Evolutionary conservation across 2,113 vertebrate genomes (phyloP), one percentile per base, ranked within the genome.

Genomic region (Peromyscus maniculatus): DNA sequence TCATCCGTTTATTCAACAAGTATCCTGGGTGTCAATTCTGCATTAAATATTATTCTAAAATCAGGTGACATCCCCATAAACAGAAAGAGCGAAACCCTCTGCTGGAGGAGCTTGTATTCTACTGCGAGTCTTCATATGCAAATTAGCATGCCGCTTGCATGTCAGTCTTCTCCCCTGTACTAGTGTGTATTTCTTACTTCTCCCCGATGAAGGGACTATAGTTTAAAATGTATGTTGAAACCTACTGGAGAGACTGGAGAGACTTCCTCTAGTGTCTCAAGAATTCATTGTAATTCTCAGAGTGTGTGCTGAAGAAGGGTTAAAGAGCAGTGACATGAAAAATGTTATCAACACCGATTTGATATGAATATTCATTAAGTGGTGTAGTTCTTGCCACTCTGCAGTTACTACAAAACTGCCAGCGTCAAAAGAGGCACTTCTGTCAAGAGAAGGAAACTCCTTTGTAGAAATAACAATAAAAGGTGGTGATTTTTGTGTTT

Each of bases 281-380:
- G 52, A 91, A 62, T 88, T 97, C 80, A 92, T 82, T 98, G 94
- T 95, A 94, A 98, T 98, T 98, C 97, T 96, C 95, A 91, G 94
- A 95, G 94, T 95, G 93, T 98, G 62, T 97, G 83, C 72, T 97
- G 95, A 97, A 97, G 96, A 83, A 96, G 90, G 83, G 64, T 39
- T 80, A 92, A 93, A 26, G n/a, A 96, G 62, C 92, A 97, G 94
- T 97, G 96, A 97, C 94, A 96, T 95, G 90, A 97, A 95, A 95
- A 97, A 97, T 96, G 89, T 98, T 97, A 93, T 39, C 94, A 97
- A 97, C 96, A 97, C 97, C 55, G 77, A 69, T 97, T 93, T 92
- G 97, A 96, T 96, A 96, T 49, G 89, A 98, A 97, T 97, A 98
- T 98, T 98, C 96, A 93, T 93, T 94, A 87, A 97, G 87, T 88